phyloP scores from a whole-genome alignment of 2,797 vertebrate species.

The Sparidentex hasta region DNA sequence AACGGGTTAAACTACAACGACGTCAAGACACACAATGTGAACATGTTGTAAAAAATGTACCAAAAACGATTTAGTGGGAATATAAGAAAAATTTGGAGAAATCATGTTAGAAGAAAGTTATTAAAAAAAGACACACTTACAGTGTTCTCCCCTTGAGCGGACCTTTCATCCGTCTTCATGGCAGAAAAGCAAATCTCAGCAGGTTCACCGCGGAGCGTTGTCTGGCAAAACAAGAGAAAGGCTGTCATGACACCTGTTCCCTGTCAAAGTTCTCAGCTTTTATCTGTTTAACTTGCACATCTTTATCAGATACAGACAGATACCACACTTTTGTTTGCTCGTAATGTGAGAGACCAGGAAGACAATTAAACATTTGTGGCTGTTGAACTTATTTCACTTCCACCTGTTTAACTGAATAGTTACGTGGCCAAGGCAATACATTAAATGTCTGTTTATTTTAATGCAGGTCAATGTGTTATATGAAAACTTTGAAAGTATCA shows the following conservation, averaged over 20 bases:
- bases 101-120: not conserved
- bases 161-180: constrained; percentile 94
- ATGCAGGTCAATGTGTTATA: too few species aligned
- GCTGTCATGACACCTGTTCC: not conserved
- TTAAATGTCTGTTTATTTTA: too few species aligned
- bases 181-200: constrained; percentile 92
- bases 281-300: not conserved
- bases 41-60: not conserved
- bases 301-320: not conserved
- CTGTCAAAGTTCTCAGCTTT: not conserved
- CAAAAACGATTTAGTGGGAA: not conserved
- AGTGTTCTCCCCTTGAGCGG: constrained; percentile 89
- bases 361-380: not conserved
- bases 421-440: not conserved
- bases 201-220: constrained; percentile 89
- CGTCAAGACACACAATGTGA: not conserved
- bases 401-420: not conserved
- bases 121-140: constrained; percentile 79
- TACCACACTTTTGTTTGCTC: not conserved
- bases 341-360: not conserved
- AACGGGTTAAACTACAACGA: not conserved
- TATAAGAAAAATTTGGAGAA: not conserved
- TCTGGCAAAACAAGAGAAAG: constrained; percentile 79
- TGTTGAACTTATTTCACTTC: not conserved
- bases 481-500: too few species aligned